Conservation (phyloP, 2,888 invertebrate species). For the Eurytoma adleriae region DNA sequence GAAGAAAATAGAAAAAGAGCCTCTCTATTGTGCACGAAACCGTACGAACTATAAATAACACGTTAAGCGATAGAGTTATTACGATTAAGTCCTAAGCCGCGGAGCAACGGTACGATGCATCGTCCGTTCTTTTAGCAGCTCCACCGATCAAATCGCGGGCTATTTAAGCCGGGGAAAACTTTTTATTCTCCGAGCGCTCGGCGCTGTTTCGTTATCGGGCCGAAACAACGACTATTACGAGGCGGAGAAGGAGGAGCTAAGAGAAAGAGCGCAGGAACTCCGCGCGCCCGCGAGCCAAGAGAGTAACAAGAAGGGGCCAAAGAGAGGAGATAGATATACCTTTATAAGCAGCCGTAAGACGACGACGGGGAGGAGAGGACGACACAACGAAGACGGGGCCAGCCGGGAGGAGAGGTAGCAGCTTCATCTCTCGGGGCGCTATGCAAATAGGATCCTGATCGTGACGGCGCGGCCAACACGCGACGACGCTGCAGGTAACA, state of each 20-base stretch:
- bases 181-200: constrained; percentile 8
- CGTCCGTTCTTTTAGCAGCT: background rate
- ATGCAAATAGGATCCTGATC: constrained; percentile 75
- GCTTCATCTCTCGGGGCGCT: constrained; percentile 71
- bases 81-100: constrained; percentile 14
- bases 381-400: no score
- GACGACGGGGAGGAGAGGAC: no score
- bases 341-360: no score
- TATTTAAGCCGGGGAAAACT: constrained; percentile 24
- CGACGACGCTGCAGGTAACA: constrained; percentile 67
- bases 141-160: constrained; percentile 26
- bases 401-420: constrained; percentile 56
- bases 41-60: no score
- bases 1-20: no score
- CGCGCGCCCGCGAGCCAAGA: background rate
- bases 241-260: background rate
- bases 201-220: constrained; percentile 7
- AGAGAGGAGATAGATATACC: no score
- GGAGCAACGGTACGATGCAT: background rate
- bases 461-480: constrained; percentile 73
- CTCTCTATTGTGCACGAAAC: no score
- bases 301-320: no score
- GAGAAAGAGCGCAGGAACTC: background rate
- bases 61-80: constrained; percentile 27
- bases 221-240: constrained; percentile 12